Evolutionary conservation across 1,140 invertebrate species (phyloP), one percentile per base, ranked within the genome.

Genomic region (Lordiphosa mommai): DNA sequence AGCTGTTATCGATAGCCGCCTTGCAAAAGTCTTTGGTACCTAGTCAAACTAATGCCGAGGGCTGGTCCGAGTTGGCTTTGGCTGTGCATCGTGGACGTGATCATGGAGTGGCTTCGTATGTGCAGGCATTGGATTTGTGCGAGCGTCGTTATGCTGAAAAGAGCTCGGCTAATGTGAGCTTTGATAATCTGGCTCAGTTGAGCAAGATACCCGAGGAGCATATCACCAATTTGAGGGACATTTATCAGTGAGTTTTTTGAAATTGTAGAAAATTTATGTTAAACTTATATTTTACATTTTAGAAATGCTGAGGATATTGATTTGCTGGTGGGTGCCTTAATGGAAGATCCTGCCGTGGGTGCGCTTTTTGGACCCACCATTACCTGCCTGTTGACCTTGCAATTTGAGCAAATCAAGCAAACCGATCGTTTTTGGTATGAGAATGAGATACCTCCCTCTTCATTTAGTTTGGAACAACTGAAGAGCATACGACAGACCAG

Each of bases 401-500:
- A 98, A 80, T 96, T 97, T 70, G 91, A 92, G 20, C 92, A 94
- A 43, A 88, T 96, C 0, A 93, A 95, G 60, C 92, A 94, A 70
- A 94, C 95, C 29, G 96, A 97, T 90, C 92, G 97, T 51, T 98
- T 97, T 79, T 99, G 97, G 96, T 98, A 97, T 72, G 97, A 98
- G 89, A 98, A 98, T 82, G 97, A 98, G 84, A 92, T 98, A 20
- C 96, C 96, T 0, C 96, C 96, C 0, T 96, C 96, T 1, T 93
- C 96, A 4, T 93, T 98, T 59, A 93, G 91, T 4, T 74, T 92
- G 50, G 93, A 94, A 41, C 98, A 99, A 89, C 90, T 99, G 1
- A 91, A 92, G 40, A 85, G 80, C 59, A 88, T 88, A 17, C 70
- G 87, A 1, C 79, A 86, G 32, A 87, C 85, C 90, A 94, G 63